Evolutionary conservation across 2,113 vertebrate species (phyloP), one percentile per base, ranked within the genome.

Genomic region (Platichthys flesus): DNA sequence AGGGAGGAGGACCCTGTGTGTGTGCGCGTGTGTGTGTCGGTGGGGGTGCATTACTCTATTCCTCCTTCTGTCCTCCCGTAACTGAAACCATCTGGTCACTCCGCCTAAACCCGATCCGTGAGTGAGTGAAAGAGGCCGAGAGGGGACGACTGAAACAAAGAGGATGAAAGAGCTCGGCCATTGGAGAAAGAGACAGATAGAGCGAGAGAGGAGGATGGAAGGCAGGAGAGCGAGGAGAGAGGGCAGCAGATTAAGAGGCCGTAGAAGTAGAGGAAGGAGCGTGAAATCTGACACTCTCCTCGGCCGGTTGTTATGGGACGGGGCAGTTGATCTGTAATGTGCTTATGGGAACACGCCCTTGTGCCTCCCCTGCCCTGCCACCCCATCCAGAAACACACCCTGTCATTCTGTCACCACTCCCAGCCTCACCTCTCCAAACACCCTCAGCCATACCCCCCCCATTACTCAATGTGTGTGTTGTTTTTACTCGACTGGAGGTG

Each of bases 21-120:
- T 7, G 31, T 8, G 31, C 5, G 31, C 2, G 31, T 31, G 31
- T 31, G 26, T 28, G 40, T 40, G 60, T 40, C 1, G 51, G 63
- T 18, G 28, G 18, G 16, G 61, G 31, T 52, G 45, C 62, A 68
- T 45, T 78, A 72, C 18, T 24, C 74, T 87, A 84, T 88, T 80
- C 49, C 79, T 61, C 64, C 78, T 75, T 72, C 83, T 79, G 89
- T 83, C 83, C 82, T 76, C 45, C 31, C 82, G 88, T 89, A 87
- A 93, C 82, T 76, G 67, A 86, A 88, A 87, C 90, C 88, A 84
- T 83, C 60, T 88, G 82, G 87, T 70, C 72, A n/a, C 8, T 12
- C 73, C 65, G 71, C 64, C 78, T 85, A 83, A 91, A 90, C 83
- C 80, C 62, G 86, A 91, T 87, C 74, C 47, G 14, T 54, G 76